phyloP scores from a whole-genome alignment of 1,140 invertebrate species.

The Drosophila melanogaster region Release_6_plus_ISO1_MT NT_037436.4:13172001-13172500 shows the following conservation, averaged over 20 bases:
- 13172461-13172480: constrained; percentile 58
- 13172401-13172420: constrained; percentile 68
- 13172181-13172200: not conserved
- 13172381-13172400: constrained; percentile 35
- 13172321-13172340: not conserved
- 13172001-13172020: constrained; percentile 41
- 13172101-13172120: constrained; percentile 53
- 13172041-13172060: constrained; percentile 22
- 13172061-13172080: constrained; percentile 44
- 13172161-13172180: not conserved
- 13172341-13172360: constrained; percentile 16
- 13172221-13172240: not conserved
- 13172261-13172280: too few relatives aligned
- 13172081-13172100: constrained; percentile 35
- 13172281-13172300: not conserved
- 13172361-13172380: constrained; percentile 8
- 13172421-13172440: constrained; percentile 41
- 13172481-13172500: constrained; percentile 45
- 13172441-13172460: constrained; percentile 59
- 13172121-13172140: constrained; percentile 53
- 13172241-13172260: too few relatives aligned
- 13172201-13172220: not conserved
- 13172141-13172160: not conserved
- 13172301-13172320: not conserved
- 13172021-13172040: constrained; percentile 33